phyloP scores from a whole-genome alignment of 1,140 invertebrate genomes.

The Drosophila dunni region DNA sequence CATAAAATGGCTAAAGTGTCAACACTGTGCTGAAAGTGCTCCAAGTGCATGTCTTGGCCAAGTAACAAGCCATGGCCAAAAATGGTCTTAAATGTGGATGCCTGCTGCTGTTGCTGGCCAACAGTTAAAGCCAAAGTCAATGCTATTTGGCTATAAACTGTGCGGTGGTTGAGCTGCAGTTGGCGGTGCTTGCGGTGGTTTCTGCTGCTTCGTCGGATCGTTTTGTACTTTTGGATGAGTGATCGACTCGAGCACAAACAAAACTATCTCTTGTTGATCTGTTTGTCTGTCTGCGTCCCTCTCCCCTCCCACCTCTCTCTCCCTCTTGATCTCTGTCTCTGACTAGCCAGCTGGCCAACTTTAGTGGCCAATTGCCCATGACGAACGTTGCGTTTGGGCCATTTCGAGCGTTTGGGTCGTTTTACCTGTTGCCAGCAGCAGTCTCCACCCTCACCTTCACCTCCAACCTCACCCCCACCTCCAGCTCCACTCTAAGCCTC shows the following conservation, averaged over 20 bases:
- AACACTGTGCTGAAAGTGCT: constrained; percentile 1
- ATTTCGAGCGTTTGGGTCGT: background rate
- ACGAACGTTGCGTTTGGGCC: constrained; percentile 79
- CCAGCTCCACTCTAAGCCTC: constrained; percentile 10
- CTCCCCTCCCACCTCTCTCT: no score
- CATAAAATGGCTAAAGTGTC: no score
- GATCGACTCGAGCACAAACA: constrained; percentile 81
- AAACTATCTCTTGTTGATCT: constrained; percentile 78
- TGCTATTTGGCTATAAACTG: constrained; percentile 49
- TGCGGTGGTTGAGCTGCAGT: constrained; percentile 61
- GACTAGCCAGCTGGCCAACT: constrained; percentile 23
- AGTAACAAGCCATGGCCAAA: constrained; percentile 60
- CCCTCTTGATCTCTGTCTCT: constrained; percentile 16
- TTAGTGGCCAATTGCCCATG: constrained; percentile 72
- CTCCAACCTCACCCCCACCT: background rate
- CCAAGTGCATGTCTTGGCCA: constrained; percentile 29
- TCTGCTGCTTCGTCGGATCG: constrained; percentile 28
- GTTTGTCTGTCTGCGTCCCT: constrained; percentile 41
- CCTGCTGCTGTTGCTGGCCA: no score
- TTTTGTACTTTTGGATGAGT: constrained; percentile 71
- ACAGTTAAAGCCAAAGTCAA: constrained; percentile 35
- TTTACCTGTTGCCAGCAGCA: constrained; percentile 60
- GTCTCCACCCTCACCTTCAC: background rate
- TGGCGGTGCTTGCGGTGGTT: constrained; percentile 15
- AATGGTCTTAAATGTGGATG: constrained; percentile 28